Percentiles rank a stretch among this genome's conserved stretches.
These are phyloP conservation scores for Odontomyia ornata DNA, from an alignment of 2,888 invertebrate species.

Conservation along the genomic window DNA sequence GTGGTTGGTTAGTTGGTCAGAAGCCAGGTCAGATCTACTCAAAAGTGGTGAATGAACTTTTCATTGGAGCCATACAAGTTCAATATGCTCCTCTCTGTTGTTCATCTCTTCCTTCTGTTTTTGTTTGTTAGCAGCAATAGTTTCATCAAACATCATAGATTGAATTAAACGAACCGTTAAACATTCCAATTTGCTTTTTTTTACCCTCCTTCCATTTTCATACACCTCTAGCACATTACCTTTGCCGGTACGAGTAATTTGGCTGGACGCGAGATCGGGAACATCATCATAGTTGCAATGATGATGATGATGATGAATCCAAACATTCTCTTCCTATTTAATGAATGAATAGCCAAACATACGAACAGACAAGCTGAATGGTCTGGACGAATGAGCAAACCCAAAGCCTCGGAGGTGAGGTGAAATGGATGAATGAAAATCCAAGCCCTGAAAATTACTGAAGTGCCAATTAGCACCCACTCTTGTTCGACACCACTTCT, in stretches of 20 bases:
- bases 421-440: conserved; percentile 27
- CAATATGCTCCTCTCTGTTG: background rate
- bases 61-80: background rate
- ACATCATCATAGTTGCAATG: background rate
- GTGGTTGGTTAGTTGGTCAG: background rate
- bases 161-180: conserved; percentile 35
- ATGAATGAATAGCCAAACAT: conserved; percentile 4
- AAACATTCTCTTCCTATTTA: conserved; percentile 14
- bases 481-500: conserved; percentile 20
- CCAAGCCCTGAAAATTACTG: conserved; percentile 36
- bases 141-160: conserved; percentile 28
- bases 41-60: background rate
- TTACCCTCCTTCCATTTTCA: background rate
- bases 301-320: conserved; percentile 1
- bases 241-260: background rate
- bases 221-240: background rate
- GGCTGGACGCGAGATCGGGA: background rate
- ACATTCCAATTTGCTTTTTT: conserved; percentile 11
- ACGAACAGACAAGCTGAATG: background rate
- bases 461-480: conserved; percentile 41
- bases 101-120: background rate
- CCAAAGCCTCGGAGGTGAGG: background rate
- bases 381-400: background rate
- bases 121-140: background rate
- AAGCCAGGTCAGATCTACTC: background rate